phyloP scores from a whole-genome alignment of 2,113 vertebrate species.

The Xiphias gladius region DNA sequence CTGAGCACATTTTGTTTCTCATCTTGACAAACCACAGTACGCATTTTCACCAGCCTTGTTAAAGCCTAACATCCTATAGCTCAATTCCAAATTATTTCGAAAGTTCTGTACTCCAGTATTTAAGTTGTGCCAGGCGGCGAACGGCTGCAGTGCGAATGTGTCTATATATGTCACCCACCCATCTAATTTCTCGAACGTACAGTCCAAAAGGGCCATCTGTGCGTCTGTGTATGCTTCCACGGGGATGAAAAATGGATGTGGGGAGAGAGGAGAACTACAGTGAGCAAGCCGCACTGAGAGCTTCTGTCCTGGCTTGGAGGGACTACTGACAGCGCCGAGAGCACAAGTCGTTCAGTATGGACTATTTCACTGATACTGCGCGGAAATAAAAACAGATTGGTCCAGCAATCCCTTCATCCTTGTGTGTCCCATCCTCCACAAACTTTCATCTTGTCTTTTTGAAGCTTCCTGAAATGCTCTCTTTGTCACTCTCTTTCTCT shows the following conservation, averaged over 20 bases:
- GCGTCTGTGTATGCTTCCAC: constrained; percentile 19
- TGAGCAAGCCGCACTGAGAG: constrained; percentile 48
- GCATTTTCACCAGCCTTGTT: neutral
- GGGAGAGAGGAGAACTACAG: constrained; percentile 12
- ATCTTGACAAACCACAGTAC: neutral
- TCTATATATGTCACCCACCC: constrained; percentile 48
- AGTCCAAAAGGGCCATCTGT: constrained; percentile 42
- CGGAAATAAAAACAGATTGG: constrained; percentile 73
- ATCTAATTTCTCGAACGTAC: constrained; percentile 5
- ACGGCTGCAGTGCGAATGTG: constrained; percentile 25
- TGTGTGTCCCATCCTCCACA: constrained; percentile 22
- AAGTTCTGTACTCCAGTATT: constrained; percentile 29
- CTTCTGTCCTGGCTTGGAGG: constrained; percentile 53
- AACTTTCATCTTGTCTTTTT: constrained; percentile 66
- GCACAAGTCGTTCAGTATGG: constrained; percentile 45
- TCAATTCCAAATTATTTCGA: constrained; percentile 14
- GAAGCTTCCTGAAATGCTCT: constrained; percentile 38
- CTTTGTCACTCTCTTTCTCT: neutral
- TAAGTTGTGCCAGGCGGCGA: constrained; percentile 19
- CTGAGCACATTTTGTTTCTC: neutral
- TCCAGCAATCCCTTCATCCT: constrained; percentile 45
- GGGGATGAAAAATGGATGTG: constrained; percentile 16
- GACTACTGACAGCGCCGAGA: constrained; percentile 58
- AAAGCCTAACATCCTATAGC: neutral
- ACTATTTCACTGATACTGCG: constrained; percentile 59